Evolutionary conservation across 1,140 invertebrate genomes (phyloP).

Genomic region (Teleopsis dalmanni): DNA sequence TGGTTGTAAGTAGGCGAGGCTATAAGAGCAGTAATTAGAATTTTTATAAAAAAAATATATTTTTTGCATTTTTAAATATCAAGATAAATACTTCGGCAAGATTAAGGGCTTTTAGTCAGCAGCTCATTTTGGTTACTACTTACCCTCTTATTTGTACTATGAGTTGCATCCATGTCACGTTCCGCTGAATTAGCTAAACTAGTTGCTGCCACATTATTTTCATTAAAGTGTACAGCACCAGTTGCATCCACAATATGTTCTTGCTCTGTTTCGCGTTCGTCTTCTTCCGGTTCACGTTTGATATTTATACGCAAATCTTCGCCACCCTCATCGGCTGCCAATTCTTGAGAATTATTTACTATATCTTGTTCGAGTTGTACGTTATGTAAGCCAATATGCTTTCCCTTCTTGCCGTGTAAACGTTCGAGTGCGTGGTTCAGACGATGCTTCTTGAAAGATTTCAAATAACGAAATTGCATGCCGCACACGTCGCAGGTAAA

Average conservation of each 20-base stretch:
- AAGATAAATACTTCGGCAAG: background rate
- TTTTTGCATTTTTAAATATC: background rate
- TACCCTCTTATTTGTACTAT: slow-evolving; percentile 45
- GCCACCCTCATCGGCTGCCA: slow-evolving; percentile 42
- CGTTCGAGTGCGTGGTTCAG: slow-evolving; percentile 77
- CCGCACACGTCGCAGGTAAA: slow-evolving; percentile 85
- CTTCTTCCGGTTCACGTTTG: slow-evolving; percentile 25
- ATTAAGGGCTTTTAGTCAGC: no score
- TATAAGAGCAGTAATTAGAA: slow-evolving; percentile 10
- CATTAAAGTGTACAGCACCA: slow-evolving; percentile 30
- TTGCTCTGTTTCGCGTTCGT: slow-evolving; percentile 48
- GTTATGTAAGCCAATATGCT: slow-evolving; percentile 11
- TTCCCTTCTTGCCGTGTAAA: slow-evolving; percentile 56
- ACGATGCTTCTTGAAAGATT: slow-evolving; percentile 82
- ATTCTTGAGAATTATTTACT: slow-evolving; percentile 65
- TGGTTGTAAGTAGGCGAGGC: slow-evolving; percentile 32
- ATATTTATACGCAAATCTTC: slow-evolving; percentile 38
- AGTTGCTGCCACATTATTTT: slow-evolving; percentile 34
- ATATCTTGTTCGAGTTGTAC: slow-evolving; percentile 49
- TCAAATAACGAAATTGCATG: slow-evolving; percentile 81
- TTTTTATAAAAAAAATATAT: background rate
- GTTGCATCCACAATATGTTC: slow-evolving; percentile 62
- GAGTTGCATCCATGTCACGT: slow-evolving; percentile 40
- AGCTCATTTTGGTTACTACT: no score
- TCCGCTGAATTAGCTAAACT: slow-evolving; percentile 36